phyloP scores from a whole-genome alignment of 2,113 vertebrate genomes.

The Oreochromis niloticus region DNA sequence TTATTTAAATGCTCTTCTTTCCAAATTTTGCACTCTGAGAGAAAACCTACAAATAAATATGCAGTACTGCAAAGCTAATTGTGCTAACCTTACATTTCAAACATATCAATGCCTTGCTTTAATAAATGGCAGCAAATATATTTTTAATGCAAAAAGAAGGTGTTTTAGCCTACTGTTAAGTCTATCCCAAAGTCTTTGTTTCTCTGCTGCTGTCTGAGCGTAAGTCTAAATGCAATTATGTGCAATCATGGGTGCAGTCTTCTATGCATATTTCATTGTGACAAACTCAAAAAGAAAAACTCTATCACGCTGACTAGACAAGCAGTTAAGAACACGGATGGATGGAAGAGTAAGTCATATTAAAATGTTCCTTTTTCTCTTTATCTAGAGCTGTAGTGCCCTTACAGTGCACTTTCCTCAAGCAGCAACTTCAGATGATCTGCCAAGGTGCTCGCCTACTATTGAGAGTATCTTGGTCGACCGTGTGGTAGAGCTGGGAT shows the following conservation, averaged over 20 bases:
- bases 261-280: not conserved
- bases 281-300: not conserved
- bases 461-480: not conserved
- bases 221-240: not conserved
- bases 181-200: not conserved
- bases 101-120: accelerated
- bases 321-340: not conserved
- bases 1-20: not conserved
- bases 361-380: not conserved
- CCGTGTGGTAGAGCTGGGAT: not conserved
- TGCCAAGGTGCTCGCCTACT: not conserved
- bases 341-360: not conserved
- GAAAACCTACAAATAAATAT: not conserved
- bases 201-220: not conserved
- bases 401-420: not conserved
- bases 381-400: not conserved
- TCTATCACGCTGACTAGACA: not conserved
- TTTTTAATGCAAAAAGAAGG: not conserved
- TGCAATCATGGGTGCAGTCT: not conserved
- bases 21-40: not conserved
- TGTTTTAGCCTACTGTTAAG: not conserved
- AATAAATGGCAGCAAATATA: not conserved
- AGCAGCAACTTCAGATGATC: not conserved
- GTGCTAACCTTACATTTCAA: not conserved
- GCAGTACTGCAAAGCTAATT: accelerated